Percentiles rank a stretch among this genome's conserved stretches.
phyloP scores from a whole-genome alignment of 2,888 invertebrate species.

The Tetramorium bicarinatum region DNA sequence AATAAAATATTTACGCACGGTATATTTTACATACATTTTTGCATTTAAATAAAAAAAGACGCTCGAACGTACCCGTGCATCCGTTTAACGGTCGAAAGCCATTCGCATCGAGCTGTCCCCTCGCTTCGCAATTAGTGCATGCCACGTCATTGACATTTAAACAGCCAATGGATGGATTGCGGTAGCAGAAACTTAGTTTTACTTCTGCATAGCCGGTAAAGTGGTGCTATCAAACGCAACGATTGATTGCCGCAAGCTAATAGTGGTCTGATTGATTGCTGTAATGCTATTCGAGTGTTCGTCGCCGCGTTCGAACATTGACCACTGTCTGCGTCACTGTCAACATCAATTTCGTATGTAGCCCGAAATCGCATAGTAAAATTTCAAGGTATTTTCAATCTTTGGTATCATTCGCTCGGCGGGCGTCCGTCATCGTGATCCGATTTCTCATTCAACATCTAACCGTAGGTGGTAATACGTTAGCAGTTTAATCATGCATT shows the following conservation, averaged over 20 bases:
- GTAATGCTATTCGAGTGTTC: slow-evolving; percentile 55
- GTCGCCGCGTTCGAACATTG: slow-evolving; percentile 27
- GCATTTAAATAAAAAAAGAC: slow-evolving; percentile 2
- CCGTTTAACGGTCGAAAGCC: slow-evolving; percentile 1
- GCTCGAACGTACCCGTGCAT: neutral
- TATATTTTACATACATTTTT: neutral
- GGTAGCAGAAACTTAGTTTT: slow-evolving; percentile 49
- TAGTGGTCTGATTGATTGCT: slow-evolving; percentile 49
- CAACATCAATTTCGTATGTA: slow-evolving; percentile 40
- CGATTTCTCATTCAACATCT: neutral
- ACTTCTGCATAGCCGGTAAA: slow-evolving; percentile 44
- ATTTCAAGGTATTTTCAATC: slow-evolving; percentile 38
- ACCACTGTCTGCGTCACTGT: slow-evolving; percentile 37
- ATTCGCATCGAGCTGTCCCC: neutral
- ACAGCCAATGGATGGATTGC: slow-evolving; percentile 23
- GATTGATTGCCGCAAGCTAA: slow-evolving; percentile 52
- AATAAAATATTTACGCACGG: neutral
- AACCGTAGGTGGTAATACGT: neutral
- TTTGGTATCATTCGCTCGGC: neutral
- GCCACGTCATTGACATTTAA: slow-evolving; percentile 45
- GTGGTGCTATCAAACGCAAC: slow-evolving; percentile 49
- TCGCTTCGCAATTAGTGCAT: slow-evolving; percentile 23
- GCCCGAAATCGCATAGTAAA: slow-evolving; percentile 5
- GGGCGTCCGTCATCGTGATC: neutral
- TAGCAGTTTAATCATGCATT: neutral